Evolutionary conservation across 2,113 vertebrate species (phyloP), one percentile per base, ranked within the genome.

Genomic region (Poeciliopsis occidentalis): DNA sequence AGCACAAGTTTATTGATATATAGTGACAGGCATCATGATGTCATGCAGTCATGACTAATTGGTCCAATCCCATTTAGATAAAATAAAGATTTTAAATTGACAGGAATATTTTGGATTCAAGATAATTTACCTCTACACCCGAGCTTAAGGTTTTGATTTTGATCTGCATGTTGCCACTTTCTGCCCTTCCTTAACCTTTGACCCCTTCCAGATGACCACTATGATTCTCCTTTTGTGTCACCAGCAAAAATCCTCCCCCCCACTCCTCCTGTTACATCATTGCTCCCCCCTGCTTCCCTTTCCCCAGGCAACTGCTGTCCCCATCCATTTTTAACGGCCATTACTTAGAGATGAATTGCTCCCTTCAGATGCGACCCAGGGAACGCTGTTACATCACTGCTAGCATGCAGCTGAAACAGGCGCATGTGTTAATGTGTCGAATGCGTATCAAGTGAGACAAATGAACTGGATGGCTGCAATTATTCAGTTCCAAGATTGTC

Each of bases 231-330:
- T 68, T 57, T 91, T 89, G 85, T 89, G 74, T 86, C 71, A 32
- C 82, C 82, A 78, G 63, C 71, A 2, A 69, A 8, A 71, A 6
- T 69, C 8, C 66, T 27, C 11, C 70, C 75, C 39, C 84, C 0
- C 78, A 73, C 85, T 80, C 76, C 82, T 87, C 82, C 81, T 85
- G 77, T 90, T 92, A 88, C 88, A 87, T 92, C 91, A 88, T 60
- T 37, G 26, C 77, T 71, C 39, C 78, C 72, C 82, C 81, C 87
- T 37, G 34, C 34, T 37, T 15, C 39, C 80, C 47, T 7, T 41
- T 80, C 15, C 22, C 87, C 69, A 71, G 82, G 83, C 91, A 92
- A 86, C 91, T 90, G 91, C 87, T 80, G 75, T 82, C 79, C 69
- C 77, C 81, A 84, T 91, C 84, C 86, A 90, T 89, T 80, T 90